Base-by-base conservation (phyloP, 2,113 vertebrate genomes). In the Cryptomyrus ogoouensis region DNA sequence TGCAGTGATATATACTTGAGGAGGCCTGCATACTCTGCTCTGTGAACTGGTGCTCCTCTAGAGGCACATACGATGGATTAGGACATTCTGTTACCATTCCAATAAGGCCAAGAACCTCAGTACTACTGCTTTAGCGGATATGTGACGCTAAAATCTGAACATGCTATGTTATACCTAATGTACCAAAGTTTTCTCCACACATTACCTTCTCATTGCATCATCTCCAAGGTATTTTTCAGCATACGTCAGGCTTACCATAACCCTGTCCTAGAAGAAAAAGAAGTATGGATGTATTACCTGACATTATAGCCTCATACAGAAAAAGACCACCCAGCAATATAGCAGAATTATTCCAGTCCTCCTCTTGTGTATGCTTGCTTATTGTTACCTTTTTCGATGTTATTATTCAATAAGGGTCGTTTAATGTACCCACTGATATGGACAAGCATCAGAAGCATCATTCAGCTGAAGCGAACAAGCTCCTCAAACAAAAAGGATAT, bases 401-500 rank as follows among this genome's bases (percentile, higher is more conserved):
- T 70, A 31, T 70, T 31, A 70, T 13, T 70, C 2, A 31, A 27
- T 70, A 31, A 31, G 62, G 31, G 62, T n/a, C 9, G n/a, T n/a
- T 66, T 66, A 3, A 66, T 66, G 62, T 27, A 3, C 3, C 58
- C 58, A 62, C 24, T n/a, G 58, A 62, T 10, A 27, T 3, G 7
- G 24, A 27, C 24, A 10, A 10, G 0, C 24, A 42, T 88, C n/a
- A 66, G 56, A 47, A 70, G 62, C 58, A 62, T 21, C 42, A 21
- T 74, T 88, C 44, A 49, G 24, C 31, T 12, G 66, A 52, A 80
- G 74, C 31, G n/a, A 80, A 66, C 58, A 66, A n/a, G n/a, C 88
- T 52, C 70, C 88, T 80, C 47, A 9, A n/a, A 15, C 74, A 15
- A 89, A 89, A 47, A 80, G 88, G 66, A 52, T 89, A 70, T 89